Evolutionary conservation across 1,140 invertebrate genomes (phyloP), one percentile per base, ranked within the genome.

Genomic region (Ectropis grisescens): DNA sequence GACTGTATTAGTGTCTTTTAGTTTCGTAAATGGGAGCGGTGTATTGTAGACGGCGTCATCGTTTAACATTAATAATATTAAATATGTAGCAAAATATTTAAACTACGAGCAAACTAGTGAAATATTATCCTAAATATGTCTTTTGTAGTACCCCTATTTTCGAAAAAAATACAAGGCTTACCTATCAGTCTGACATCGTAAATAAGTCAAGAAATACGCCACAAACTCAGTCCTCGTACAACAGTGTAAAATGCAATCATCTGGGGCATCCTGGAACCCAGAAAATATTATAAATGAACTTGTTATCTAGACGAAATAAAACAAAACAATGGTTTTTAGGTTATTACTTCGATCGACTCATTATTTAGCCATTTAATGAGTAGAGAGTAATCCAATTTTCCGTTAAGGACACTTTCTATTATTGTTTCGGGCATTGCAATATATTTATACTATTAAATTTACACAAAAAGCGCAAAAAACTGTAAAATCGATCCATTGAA

Each of bases 381-480:
- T 15, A 72, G 41, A 14, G 44, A 47, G 22, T 43, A 39, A 14
- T 67, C 59, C 37, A 79, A 47, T 53, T 74, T 68, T 35, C 62
- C 71, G 6, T 39, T 61, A 32, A 79, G 46, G 26, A 62, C 61
- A 66, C 56, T 68, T 60, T 74, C 65, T 37, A 79, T 68, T 38
- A 79, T 65, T 44, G 59, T 61, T 39, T 65, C 70, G 33, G 65
- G 47, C 69, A 74, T 79, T 68, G n/a, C n/a, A n/a, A n/a, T n/a
- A n/a, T n/a, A n/a, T n/a, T n/a, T n/a, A n/a, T n/a, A n/a, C n/a
- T n/a, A n/a, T n/a, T n/a, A n/a, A n/a, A n/a, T n/a, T n/a, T n/a
- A n/a, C n/a, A n/a, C n/a, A n/a, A n/a, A n/a, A n/a, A n/a, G n/a
- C n/a, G n/a, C n/a, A n/a, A n/a, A n/a, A n/a, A n/a, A n/a, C n/a